Base-by-base conservation (phyloP, 1,140 invertebrate species). In the Melipona quadrifasciata region DNA sequence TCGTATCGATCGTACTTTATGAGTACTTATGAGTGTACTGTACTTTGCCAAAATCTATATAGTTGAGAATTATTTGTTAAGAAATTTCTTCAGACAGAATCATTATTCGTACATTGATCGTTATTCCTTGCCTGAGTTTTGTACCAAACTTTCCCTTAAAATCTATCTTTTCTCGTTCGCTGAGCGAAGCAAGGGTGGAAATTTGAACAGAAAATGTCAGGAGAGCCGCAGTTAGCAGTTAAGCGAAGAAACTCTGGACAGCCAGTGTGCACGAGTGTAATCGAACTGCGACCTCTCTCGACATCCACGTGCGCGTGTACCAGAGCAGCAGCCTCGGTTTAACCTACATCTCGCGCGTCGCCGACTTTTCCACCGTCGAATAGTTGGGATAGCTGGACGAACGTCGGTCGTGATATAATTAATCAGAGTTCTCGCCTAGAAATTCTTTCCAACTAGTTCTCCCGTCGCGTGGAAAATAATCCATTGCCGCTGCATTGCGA, bases 301-400 rank as follows among this genome's bases (percentile, higher is more conserved):
- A 51, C 12, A 47, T 51, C 6, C 21, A 51, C 47, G 14, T 34
- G n/a, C 64, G 19, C 67, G 21, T 8, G 24, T 65, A 27, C 16
- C n/a, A 19, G n/a, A 24, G n/a, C 6, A 11, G 17, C 6, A 61
- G 19, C 27, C 57, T 67, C 12, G 27, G 55, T 73, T 73, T 80
- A 58, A 72, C 68, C 68, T 55, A 24, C n/a, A 73, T 80, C 34
- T n/a, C 11, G 19, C n/a, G n/a, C n/a, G 12, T 21, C 55, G 27
- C 17, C 3, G 24, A 31, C 24, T 51, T 58, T 21, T 39, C 72
- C 17, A 27, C 47, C 3, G 14, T 1, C 55, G 34, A 80, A 79
- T 79, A 79, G 64, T 65, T 78, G 39, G 39, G 14, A 72, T 65
- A 64, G 24, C 24, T 21, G 31, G 39, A 47, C 27, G 65, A 71